phyloP scores from a whole-genome alignment of 2,888 invertebrate species.

The Lamproptera curius region DNA sequence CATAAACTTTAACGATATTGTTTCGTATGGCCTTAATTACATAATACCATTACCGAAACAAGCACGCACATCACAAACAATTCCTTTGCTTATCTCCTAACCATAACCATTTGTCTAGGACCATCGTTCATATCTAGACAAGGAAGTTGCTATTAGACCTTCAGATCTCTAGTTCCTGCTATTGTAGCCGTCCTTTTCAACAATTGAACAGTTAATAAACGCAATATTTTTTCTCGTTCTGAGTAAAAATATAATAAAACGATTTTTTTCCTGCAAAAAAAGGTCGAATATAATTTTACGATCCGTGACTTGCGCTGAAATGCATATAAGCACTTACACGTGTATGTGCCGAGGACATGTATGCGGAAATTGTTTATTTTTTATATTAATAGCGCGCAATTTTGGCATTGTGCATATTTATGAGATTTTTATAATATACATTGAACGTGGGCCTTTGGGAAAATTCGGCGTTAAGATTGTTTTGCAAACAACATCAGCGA shows the following conservation, averaged over 20 bases:
- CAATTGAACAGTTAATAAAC: background rate
- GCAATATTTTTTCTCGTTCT: background rate
- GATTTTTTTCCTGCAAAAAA: conserved; percentile 4
- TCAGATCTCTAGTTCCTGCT: conserved; percentile 14
- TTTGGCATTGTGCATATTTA: background rate
- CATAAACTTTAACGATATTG: no score
- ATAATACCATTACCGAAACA: no score
- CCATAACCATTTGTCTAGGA: conserved; percentile 11
- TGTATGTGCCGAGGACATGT: conserved; percentile 25
- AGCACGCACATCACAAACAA: no score
- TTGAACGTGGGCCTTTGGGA: no score
- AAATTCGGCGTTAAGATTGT: no score
- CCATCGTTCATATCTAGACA: conserved; percentile 10
- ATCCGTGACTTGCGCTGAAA: conserved; percentile 20
- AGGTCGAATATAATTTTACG: background rate
- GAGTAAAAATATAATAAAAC: background rate
- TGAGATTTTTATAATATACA: background rate
- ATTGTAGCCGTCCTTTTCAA: conserved; percentile 1
- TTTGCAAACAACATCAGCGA: no score
- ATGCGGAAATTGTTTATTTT: conserved; percentile 26
- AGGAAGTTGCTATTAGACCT: conserved; percentile 15
- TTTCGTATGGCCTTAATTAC: no score
- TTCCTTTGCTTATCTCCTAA: background rate
- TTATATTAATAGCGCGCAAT: conserved; percentile 19
- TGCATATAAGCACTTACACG: conserved; percentile 14